Evolutionary conservation across 2,888 invertebrate species (phyloP).

Genomic region (Apotomis turbidana): DNA sequence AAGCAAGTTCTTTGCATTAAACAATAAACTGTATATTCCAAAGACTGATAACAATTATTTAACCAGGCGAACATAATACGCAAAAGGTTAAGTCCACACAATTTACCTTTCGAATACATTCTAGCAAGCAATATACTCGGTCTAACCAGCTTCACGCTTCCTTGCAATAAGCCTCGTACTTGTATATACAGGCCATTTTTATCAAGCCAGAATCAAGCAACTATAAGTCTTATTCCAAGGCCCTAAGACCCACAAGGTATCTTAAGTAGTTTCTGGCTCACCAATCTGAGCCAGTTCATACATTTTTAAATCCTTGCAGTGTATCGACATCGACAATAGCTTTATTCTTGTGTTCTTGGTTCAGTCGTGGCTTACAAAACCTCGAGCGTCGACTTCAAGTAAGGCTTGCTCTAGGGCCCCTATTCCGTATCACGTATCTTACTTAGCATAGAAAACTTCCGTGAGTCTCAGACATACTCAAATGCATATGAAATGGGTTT

Average conservation of each 20-base stretch:
- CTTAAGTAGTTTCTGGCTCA: not conserved
- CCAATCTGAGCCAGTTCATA: not conserved
- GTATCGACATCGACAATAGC: conserved; percentile 34
- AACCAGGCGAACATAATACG: not conserved
- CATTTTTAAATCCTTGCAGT: conserved; percentile 33
- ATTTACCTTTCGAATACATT: not conserved
- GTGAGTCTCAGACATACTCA: no score
- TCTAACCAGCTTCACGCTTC: conserved; percentile 1
- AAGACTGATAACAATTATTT: no score
- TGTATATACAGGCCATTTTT: not conserved
- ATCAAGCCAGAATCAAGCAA: not conserved
- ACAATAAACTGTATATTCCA: no score
- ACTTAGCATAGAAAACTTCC: no score
- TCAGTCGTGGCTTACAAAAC: conserved; percentile 40
- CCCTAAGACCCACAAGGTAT: not conserved
- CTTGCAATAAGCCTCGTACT: conserved; percentile 4
- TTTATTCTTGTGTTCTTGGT: conserved; percentile 41
- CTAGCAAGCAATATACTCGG: not conserved
- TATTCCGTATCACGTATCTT: not conserved
- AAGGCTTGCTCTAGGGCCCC: not conserved
- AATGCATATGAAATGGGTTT: no score
- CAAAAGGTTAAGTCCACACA: not conserved
- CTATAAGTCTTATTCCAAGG: not conserved
- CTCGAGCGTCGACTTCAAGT: conserved; percentile 38
- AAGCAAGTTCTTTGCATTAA: no score